These are phyloP conservation scores for Germaria angustata DNA, from an alignment of 2,888 invertebrate species.

Conservation along the genomic window DNA sequence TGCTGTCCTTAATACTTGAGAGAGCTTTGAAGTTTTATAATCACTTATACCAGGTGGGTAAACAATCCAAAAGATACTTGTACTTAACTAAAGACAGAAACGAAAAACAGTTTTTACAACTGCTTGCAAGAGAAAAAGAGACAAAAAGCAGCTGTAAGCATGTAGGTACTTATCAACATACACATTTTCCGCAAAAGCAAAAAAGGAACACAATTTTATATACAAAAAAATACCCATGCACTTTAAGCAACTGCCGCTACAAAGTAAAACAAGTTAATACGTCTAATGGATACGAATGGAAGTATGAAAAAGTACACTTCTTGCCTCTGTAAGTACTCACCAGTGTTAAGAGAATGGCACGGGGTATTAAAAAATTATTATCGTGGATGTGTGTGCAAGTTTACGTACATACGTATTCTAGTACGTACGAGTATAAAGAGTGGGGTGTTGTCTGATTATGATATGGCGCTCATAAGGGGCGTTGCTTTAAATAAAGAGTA, in stretches of 20 bases:
- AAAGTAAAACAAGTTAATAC: slow-evolving; percentile 14
- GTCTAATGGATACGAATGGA: slow-evolving; percentile 3
- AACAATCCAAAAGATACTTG: slow-evolving; percentile 14
- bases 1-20: slow-evolving; percentile 16
- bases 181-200: not conserved
- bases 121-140: not conserved
- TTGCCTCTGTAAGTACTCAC: not conserved
- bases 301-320: not conserved
- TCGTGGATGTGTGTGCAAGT: not conserved
- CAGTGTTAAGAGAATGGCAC: not conserved
- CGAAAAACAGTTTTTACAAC: not conserved
- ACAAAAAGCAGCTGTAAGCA: not conserved
- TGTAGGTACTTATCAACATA: not conserved
- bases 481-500: slow-evolving; percentile 30
- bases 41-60: slow-evolving; percentile 29
- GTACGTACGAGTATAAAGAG: not conserved
- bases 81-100: not conserved
- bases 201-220: not conserved
- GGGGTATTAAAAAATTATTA: not conserved
- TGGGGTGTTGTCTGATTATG: slow-evolving; percentile 38
- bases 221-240: not conserved
- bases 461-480: slow-evolving; percentile 60
- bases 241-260: not conserved
- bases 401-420: not conserved
- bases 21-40: slow-evolving; percentile 29